Percentiles rank a stretch among this genome's conserved stretches.
Evolutionary conservation across 2,113 vertebrate genomes (phyloP).

Genomic region (Otus sunia): DNA sequence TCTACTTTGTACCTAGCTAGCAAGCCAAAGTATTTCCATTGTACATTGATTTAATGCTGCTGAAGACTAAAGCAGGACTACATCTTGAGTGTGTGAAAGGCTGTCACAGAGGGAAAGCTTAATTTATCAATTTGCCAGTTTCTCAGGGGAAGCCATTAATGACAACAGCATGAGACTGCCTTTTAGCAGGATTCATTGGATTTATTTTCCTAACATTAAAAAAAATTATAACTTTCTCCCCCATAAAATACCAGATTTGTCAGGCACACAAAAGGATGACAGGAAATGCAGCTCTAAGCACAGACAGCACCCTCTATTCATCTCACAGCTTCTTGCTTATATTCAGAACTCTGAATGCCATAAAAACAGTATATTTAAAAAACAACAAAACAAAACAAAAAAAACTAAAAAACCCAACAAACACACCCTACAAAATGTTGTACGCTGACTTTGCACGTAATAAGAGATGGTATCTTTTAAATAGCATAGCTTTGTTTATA

Average conservation of each 20-base stretch:
- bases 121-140: constrained; percentile 60
- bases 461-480: not conserved
- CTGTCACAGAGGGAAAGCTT: constrained; percentile 47
- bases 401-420: not conserved
- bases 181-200: constrained; percentile 27
- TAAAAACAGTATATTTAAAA: not conserved
- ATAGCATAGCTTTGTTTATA: not conserved
- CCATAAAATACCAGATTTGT: not conserved
- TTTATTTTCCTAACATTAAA: constrained; percentile 22
- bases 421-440: not conserved
- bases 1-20: not conserved
- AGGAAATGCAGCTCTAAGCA: not conserved
- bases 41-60: constrained; percentile 30
- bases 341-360: not conserved
- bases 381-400: not conserved
- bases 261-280: not conserved
- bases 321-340: not conserved
- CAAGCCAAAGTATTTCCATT: constrained; percentile 21
- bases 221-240: not conserved
- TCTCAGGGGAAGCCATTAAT: constrained; percentile 53
- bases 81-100: constrained; percentile 5
- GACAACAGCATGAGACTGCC: constrained; percentile 46
- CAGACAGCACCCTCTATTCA: not conserved
- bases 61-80: constrained; percentile 20
- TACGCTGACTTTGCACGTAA: not conserved